A percentile compares a stretch with the other conserved stretches of the same genome.
Conservation (phyloP, 2,797 vertebrate species). For the Halcyon badia region DNA sequence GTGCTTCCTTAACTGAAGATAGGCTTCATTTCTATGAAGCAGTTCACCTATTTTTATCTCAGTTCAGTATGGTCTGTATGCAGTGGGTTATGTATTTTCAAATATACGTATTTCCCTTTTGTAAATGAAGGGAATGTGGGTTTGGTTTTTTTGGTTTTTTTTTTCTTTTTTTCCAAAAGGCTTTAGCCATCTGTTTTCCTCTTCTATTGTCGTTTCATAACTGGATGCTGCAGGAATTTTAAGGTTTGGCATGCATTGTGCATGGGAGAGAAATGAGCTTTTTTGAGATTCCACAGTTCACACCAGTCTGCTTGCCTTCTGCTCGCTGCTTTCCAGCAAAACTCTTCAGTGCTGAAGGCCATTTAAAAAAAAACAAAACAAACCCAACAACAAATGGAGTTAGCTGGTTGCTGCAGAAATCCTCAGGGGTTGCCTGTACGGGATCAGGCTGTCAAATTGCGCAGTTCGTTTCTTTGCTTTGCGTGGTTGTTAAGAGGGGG, state of each 20-base stretch:
- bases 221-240: constrained; percentile 60
- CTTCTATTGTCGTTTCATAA: constrained; percentile 51
- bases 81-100: background rate
- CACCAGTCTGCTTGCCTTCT: background rate
- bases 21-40: background rate
- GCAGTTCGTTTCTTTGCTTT: background rate
- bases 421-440: background rate
- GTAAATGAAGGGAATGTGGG: background rate
- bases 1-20: background rate
- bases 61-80: background rate
- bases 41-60: background rate
- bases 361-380: too few relatives aligned
- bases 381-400: background rate
- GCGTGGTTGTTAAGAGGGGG: background rate
- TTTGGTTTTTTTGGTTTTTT: too few relatives aligned
- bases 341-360: background rate
- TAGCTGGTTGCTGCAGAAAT: background rate
- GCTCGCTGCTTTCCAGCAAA: constrained; percentile 11
- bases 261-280: constrained; percentile 4
- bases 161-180: background rate
- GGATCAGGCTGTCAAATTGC: background rate
- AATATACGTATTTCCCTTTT: background rate
- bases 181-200: constrained; percentile 64
- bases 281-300: background rate
- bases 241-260: constrained; percentile 46